Evolutionary conservation across 1,140 invertebrate species (phyloP).

Genomic region (Dermatophagoides farinae): DNA sequence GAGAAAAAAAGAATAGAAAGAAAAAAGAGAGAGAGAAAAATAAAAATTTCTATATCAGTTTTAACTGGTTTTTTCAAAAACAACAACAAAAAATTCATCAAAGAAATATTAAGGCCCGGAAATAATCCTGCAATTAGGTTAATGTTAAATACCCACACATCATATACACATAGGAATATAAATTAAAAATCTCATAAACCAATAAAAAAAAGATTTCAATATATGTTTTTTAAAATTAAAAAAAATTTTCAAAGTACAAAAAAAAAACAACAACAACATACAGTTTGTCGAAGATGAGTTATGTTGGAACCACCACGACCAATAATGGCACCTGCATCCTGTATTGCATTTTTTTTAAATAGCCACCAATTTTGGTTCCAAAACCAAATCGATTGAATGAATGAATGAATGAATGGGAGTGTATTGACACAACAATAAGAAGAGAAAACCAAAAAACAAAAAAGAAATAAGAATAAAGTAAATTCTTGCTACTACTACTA

Average conservation of each 20-base stretch:
- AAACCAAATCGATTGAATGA: too few species aligned
- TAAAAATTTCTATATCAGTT: too few species aligned
- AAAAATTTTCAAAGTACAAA: background rate
- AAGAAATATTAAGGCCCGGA: background rate
- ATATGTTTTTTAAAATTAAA: background rate
- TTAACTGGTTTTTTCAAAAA: too few species aligned
- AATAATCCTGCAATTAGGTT: background rate
- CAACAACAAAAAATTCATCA: background rate
- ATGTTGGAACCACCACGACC: constrained; percentile 89
- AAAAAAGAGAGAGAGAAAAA: background rate
- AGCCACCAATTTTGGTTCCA: background rate
- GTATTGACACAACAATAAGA: background rate
- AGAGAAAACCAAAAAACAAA: too few species aligned
- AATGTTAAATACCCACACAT: too few species aligned
- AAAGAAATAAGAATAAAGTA: too few species aligned
- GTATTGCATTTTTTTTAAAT: background rate
- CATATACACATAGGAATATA: too few species aligned
- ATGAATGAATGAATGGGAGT: too few species aligned
- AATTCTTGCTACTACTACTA: too few species aligned
- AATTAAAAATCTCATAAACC: too few species aligned
- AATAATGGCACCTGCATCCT: constrained; percentile 75
- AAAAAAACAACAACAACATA: background rate
- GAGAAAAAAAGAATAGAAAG: background rate
- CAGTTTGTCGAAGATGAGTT: constrained; percentile 50
- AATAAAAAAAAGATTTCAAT: background rate